Conservation (phyloP, 1,140 invertebrate genomes). For the Lithobius niger region DNA sequence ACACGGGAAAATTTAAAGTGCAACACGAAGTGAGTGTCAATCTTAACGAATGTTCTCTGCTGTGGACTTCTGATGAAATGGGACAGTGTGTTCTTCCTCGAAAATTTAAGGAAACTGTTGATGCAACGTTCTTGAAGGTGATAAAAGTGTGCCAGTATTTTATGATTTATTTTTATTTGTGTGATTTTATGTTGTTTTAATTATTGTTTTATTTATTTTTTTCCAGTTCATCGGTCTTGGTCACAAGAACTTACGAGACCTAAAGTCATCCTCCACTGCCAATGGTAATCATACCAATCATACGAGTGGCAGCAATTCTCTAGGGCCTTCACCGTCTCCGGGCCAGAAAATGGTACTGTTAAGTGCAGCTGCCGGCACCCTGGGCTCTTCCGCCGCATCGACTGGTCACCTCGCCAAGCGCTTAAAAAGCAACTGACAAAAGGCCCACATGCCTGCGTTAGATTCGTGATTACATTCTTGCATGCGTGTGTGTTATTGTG, state of each 20-base stretch:
- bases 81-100: too few species aligned
- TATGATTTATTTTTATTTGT: slow-evolving; percentile 8
- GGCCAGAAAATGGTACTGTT: not conserved
- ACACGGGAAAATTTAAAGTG: too few species aligned
- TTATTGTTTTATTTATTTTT: not conserved
- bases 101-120: too few species aligned
- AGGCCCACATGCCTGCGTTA: too few species aligned
- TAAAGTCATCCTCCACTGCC: not conserved
- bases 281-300: not conserved
- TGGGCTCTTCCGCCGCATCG: not conserved
- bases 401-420: not conserved
- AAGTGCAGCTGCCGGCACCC: not conserved
- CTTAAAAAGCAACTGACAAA: not conserved
- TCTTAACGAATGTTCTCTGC: too few species aligned
- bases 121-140: too few species aligned
- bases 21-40: too few species aligned
- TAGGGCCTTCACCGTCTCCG: not conserved
- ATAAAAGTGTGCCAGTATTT: too few species aligned
- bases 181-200: not conserved
- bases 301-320: not conserved
- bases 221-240: not conserved
- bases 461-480: too few species aligned
- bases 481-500: too few species aligned
- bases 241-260: not conserved
- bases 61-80: too few species aligned